Percentiles rank a stretch among this genome's conserved stretches.
These are phyloP conservation scores for Palythoa grandiflora DNA, from an alignment of 92 coral and sea anemone genomes.

Conservation along the genomic window DNA sequence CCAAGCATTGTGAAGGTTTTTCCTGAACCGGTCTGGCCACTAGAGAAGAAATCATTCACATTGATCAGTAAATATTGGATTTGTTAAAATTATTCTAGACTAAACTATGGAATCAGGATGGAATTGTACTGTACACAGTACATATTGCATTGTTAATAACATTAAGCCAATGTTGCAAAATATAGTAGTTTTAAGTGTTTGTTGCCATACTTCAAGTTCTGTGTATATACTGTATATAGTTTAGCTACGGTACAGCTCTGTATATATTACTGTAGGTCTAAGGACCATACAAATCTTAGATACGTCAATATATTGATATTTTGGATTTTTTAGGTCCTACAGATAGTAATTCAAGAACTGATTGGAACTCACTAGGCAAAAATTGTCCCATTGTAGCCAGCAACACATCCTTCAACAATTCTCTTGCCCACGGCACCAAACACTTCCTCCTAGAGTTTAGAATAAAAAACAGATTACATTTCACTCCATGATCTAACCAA, in stretches of 20 bases:
- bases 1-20: conserved; percentile 99
- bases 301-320: too few species aligned
- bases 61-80: background rate
- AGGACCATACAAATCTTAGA: too few species aligned
- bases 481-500: background rate
- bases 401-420: conserved; percentile 97
- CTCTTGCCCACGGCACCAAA: conserved; percentile 97
- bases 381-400: conserved; percentile 98
- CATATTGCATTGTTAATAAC: too few species aligned
- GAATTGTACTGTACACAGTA: too few species aligned
- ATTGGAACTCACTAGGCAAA: conserved; percentile 92
- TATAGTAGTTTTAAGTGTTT: too few species aligned
- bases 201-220: too few species aligned
- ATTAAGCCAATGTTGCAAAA: too few species aligned
- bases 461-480: background rate
- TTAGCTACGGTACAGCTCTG: too few species aligned
- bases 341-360: background rate
- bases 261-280: too few species aligned
- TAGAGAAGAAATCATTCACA: conserved; percentile 24
- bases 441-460: conserved; percentile 84
- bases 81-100: background rate
- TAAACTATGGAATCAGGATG: too few species aligned
- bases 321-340: too few species aligned
- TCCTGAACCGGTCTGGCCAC: conserved; percentile 99
- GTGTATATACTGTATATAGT: too few species aligned